Evolutionary conservation across 1,140 invertebrate species (phyloP).

Genomic region (Antheraea mylitta): DNA sequence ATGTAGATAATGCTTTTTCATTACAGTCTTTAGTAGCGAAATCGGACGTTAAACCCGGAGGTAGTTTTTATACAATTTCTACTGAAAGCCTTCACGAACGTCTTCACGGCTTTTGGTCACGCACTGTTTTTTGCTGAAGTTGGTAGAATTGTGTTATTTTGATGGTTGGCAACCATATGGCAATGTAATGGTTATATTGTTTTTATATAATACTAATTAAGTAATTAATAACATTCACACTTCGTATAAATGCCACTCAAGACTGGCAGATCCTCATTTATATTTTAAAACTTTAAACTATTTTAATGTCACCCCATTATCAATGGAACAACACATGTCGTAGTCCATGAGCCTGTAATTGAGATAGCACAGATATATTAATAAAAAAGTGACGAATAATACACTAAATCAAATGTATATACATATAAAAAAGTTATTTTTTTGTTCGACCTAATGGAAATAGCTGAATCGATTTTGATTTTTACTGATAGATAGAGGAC

Average conservation of each 20-base stretch:
- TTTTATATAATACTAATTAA: slow-evolving; percentile 15
- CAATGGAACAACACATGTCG: slow-evolving; percentile 50
- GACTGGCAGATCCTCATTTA: slow-evolving; percentile 49
- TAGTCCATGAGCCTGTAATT: not conserved
- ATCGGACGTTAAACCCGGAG: not conserved
- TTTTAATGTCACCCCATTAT: slow-evolving; percentile 72
- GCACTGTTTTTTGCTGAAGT: not conserved
- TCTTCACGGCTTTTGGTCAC: not conserved
- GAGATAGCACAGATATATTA: not conserved
- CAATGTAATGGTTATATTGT: not conserved
- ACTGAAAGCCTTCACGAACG: slow-evolving; percentile 29
- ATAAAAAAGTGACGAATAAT: too few species aligned
- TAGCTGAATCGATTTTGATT: too few species aligned
- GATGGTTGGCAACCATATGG: not conserved
- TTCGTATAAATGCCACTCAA: slow-evolving; percentile 46
- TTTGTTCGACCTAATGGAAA: too few species aligned
- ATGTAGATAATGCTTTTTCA: too few species aligned
- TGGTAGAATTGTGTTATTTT: not conserved
- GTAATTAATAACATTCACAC: slow-evolving; percentile 48
- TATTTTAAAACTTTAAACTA: slow-evolving; percentile 59
- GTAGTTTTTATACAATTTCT: slow-evolving; percentile 1
- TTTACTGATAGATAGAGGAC: too few species aligned
- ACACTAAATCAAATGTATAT: too few species aligned
- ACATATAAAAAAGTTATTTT: too few species aligned
- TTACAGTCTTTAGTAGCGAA: too few species aligned